Base-by-base conservation (phyloP, 2,888 invertebrate species). In the Thereva unica region DNA sequence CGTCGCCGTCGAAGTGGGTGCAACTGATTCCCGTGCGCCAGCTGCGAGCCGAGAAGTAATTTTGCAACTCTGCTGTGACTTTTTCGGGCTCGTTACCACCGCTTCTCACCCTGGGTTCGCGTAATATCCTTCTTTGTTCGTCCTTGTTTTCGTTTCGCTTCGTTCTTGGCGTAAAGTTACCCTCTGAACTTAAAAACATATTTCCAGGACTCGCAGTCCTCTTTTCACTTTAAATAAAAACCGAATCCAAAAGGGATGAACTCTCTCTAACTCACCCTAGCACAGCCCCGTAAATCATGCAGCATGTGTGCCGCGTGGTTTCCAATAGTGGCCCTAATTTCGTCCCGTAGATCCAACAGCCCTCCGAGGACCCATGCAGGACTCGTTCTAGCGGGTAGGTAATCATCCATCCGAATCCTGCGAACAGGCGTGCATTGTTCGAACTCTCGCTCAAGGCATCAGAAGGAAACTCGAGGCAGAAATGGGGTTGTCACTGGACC, bases 231-330 rank as follows among this genome's bases (percentile, higher is more conserved):
- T 53, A 42, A 56, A 54, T 42, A 56, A 56, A 42, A 56, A 42
- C 41, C 35, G 42, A n/a, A 56, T 41, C 10, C 42, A 34, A 12
- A 12, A 35, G 40, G 42, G 54, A 35, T 44, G 10, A 37, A 8
- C 57, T 49, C 66, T 53, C 42, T 64, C 64, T 9, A 50, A 53
- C 12, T 57, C 38, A 52, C 66, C 23, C 23, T 23, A 23, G 23
- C 23, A 23, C 23, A 23, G 23, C 23, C 54, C 49, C 68, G 67
- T 70, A 70, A 70, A 70, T 70, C 70, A 70, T 69, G 70, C 54
- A 66, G 59, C 70, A 70, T 70, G 70, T 70, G 70, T 65, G 65
- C 61, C 61, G 67, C 7, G 40, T 50, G 41, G 50, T 63, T 50
- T 35, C 34, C 50, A 41, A 44, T 44, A 10, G 63, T 63, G 49